phyloP scores from a whole-genome alignment of 2,888 invertebrate genomes.

The Coremacera marginata region DNA sequence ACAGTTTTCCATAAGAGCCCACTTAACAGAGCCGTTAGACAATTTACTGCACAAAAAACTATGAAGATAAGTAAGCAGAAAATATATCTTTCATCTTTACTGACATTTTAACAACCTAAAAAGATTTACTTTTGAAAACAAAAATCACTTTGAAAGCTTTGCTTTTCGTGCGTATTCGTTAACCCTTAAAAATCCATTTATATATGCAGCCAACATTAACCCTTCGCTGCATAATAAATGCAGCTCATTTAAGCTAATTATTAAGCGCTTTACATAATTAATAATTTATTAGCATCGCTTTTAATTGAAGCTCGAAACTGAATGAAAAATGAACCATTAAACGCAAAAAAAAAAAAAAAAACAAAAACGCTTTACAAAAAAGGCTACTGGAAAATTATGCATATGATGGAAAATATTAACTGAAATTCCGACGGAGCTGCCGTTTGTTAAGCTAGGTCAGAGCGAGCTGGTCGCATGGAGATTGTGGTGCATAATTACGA shows the following conservation, averaged over 20 bases:
- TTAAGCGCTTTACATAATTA: constrained; percentile 24
- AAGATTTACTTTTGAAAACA: too few relatives aligned
- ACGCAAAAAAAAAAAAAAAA: background rate
- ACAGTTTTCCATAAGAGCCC: too few relatives aligned
- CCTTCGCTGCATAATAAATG: constrained; percentile 20
- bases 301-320: constrained; percentile 13
- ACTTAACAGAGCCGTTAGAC: too few relatives aligned
- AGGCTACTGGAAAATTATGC: background rate
- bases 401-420: constrained; percentile 4
- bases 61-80: too few relatives aligned
- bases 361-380: background rate
- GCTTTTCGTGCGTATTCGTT: background rate
- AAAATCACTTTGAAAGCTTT: too few relatives aligned
- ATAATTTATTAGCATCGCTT: constrained; percentile 24
- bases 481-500: background rate
- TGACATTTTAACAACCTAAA: too few relatives aligned
- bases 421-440: background rate
- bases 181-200: background rate
- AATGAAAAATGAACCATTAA: background rate
- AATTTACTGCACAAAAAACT: too few relatives aligned
- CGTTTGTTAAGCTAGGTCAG: background rate
- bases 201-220: background rate
- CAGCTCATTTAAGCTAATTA: constrained; percentile 23
- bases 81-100: too few relatives aligned
- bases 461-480: background rate